Conservation (phyloP, 2,888 invertebrate species). For the Patella depressa region DNA sequence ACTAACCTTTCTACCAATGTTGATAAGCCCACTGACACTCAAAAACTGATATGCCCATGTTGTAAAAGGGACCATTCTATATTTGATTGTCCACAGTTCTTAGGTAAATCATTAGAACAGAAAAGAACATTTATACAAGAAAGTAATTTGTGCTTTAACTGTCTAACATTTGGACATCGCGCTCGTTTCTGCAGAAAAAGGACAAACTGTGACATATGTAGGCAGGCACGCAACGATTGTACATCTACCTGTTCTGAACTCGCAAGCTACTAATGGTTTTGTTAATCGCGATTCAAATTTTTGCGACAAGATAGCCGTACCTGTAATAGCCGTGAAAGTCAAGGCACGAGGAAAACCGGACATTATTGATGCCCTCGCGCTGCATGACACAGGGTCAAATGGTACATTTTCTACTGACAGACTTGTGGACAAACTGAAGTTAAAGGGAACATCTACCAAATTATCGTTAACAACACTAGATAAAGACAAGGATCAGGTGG, state of each 20-base stretch:
- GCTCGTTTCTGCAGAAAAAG: neutral
- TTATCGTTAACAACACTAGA: neutral
- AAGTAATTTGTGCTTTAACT: neutral
- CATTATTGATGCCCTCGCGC: too few species aligned
- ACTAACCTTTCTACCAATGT: too few species aligned
- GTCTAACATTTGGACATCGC: neutral
- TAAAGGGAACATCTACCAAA: neutral
- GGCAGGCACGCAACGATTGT: neutral
- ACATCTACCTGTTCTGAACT: neutral
- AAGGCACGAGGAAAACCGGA: too few species aligned
- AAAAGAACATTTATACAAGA: constrained; percentile 1
- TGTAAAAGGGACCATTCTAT: too few species aligned
- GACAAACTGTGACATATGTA: neutral
- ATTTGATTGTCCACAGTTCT: too few species aligned
- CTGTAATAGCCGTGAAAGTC: neutral
- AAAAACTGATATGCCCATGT: too few species aligned
- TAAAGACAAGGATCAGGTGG: neutral
- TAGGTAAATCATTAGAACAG: neutral
- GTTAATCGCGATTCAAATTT: neutral
- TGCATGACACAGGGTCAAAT: neutral
- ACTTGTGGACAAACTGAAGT: neutral
- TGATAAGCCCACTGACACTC: too few species aligned
- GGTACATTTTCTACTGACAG: constrained; percentile 1
- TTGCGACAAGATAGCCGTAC: neutral
- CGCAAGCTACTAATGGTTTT: neutral